Percentiles rank a stretch among this genome's conserved stretches.
Conservation (phyloP, 1,140 invertebrate genomes). For the Philopotamus ludificatus region DNA sequence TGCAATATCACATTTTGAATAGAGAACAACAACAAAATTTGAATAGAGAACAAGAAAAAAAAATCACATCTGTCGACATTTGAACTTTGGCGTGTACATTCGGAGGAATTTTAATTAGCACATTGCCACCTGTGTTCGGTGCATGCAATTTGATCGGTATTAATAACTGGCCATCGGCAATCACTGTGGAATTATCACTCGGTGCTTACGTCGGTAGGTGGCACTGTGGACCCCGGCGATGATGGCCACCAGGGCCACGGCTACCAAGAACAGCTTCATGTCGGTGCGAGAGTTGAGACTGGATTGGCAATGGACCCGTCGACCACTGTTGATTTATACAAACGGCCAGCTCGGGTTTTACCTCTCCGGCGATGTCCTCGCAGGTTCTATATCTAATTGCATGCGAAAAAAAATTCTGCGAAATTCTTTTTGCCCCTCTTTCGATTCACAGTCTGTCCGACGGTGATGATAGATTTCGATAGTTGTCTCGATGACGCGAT, state of each 20-base stretch:
- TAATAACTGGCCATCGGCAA: background rate
- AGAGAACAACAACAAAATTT: background rate
- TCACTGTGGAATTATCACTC: background rate
- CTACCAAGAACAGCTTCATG: constrained; percentile 9
- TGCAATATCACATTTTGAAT: too few relatives aligned
- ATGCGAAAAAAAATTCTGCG: too few relatives aligned
- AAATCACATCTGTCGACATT: background rate
- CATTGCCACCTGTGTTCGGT: background rate
- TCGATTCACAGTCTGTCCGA: too few relatives aligned
- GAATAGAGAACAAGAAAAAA: too few relatives aligned
- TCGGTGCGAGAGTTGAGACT: background rate
- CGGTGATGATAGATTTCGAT: too few relatives aligned
- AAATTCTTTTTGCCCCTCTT: too few relatives aligned
- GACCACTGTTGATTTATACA: background rate
- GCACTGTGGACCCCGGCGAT: constrained; percentile 18
- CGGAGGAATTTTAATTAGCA: background rate
- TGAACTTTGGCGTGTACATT: background rate
- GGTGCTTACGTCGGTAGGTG: constrained; percentile 11
- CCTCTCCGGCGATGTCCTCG: background rate
- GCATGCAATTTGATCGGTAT: background rate
- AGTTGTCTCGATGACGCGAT: too few relatives aligned
- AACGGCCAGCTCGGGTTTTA: background rate
- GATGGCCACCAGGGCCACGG: constrained; percentile 11
- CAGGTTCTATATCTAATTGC: too few relatives aligned
- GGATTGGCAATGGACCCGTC: background rate